These are phyloP conservation scores for Bergia puertoricense DNA, from an alignment of 92 coral and sea anemone genomes.

Conservation along the genomic window DNA sequence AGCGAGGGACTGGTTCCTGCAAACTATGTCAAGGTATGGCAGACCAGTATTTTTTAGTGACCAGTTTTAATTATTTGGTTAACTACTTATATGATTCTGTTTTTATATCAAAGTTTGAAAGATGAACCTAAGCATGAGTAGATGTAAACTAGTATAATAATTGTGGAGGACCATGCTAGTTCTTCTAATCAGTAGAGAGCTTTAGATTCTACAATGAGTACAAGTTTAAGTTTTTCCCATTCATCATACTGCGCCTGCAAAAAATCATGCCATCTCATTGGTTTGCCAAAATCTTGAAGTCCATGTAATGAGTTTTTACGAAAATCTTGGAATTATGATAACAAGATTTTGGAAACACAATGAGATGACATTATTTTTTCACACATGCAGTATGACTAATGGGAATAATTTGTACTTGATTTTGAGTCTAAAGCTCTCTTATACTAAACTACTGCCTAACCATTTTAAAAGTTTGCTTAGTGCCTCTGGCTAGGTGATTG, in stretches of 20 bases:
- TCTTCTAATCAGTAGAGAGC: too few species aligned
- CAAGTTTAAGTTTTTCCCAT: too few species aligned
- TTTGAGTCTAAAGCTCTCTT: constrained; percentile 9
- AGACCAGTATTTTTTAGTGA: constrained; percentile 13
- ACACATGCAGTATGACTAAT: too few species aligned
- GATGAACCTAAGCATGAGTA: constrained; percentile 8
- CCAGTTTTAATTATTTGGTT: constrained; percentile 5
- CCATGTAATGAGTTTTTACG: constrained; percentile 7
- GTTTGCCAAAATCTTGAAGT: constrained; percentile 14
- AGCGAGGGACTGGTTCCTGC: constrained; percentile 91
- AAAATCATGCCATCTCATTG: neutral
- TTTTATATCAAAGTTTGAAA: constrained; percentile 1
- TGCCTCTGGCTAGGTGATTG: constrained; percentile 14
- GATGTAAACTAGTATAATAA: constrained; percentile 5
- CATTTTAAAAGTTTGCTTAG: constrained; percentile 12
- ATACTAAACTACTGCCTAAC: constrained; percentile 11
- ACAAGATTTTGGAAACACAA: constrained; percentile 10
- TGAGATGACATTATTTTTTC: neutral
- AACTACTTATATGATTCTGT: constrained; percentile 5
- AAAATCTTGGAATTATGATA: constrained; percentile 1
- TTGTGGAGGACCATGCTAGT: constrained; percentile 11
- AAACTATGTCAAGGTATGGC: constrained; percentile 89
- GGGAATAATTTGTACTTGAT: too few species aligned
- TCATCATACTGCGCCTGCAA: too few species aligned
- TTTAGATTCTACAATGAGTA: too few species aligned